These are phyloP conservation scores for Bombus ignitus DNA, from an alignment of 1,140 invertebrate species.

Conservation along the genomic window DNA sequence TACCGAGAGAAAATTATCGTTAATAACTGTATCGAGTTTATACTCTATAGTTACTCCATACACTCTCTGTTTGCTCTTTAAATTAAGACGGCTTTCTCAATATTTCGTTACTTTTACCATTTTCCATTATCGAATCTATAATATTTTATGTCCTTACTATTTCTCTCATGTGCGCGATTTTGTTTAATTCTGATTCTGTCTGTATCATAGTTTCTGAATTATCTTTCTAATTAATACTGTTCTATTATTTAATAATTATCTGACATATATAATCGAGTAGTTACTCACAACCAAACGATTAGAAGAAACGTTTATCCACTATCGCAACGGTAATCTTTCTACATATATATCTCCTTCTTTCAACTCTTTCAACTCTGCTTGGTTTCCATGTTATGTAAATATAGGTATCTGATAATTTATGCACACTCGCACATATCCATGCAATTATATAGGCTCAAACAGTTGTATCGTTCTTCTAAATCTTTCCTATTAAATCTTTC, in stretches of 20 bases:
- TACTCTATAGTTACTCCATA: background rate
- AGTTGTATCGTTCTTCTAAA: background rate
- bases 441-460: no score
- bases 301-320: background rate
- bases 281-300: background rate
- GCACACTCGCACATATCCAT: background rate
- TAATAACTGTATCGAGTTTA: background rate
- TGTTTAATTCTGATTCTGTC: no score
- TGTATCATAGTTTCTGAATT: no score
- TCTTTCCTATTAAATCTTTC: no score
- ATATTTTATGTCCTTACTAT: background rate
- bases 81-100: background rate
- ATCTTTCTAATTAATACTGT: no score
- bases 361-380: no score
- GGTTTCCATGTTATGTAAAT: background rate
- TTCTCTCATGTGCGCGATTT: background rate
- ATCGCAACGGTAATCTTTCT: background rate
- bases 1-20: slow-evolving; percentile 12
- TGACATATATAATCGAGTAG: background rate
- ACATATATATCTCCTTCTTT: background rate
- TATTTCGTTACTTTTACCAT: background rate
- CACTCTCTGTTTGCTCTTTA: background rate
- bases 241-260: background rate
- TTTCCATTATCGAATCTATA: background rate
- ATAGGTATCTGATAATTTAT: background rate